These are phyloP conservation scores for Pelecanoides urinatrix DNA, from an alignment of 2,113 vertebrate species.

Conservation along the genomic window DNA sequence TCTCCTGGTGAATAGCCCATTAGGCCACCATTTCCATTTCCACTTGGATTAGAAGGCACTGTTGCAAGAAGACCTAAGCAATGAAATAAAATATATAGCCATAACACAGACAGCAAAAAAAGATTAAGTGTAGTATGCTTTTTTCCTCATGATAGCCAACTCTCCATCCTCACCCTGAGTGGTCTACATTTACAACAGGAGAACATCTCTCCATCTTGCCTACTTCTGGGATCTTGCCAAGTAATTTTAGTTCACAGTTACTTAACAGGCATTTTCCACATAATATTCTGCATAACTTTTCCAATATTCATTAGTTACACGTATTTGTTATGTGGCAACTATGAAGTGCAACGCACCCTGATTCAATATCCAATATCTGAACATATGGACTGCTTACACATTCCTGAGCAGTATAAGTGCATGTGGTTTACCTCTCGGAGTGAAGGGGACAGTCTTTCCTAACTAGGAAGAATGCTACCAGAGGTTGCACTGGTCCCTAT, in stretches of 20 bases:
- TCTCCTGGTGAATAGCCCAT: slow-evolving; percentile 76
- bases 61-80: slow-evolving; percentile 86
- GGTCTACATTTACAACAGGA: not conserved
- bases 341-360: not conserved
- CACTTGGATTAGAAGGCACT: slow-evolving; percentile 83
- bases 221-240: not conserved
- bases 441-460: not conserved
- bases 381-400: not conserved
- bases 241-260: not conserved
- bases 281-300: not conserved
- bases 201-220: not conserved
- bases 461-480: not conserved
- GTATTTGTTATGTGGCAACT: rapidly evolving
- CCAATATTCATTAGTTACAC: not conserved
- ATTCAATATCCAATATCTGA: not conserved
- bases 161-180: not conserved
- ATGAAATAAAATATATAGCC: not conserved
- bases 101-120: not conserved
- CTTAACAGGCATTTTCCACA: not conserved
- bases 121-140: not conserved
- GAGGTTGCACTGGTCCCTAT: not conserved
- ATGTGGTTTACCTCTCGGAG: not conserved
- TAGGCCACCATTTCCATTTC: slow-evolving; percentile 74
- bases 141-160: not conserved
- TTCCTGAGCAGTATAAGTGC: not conserved